phyloP scores from a whole-genome alignment of 2,888 invertebrate species.

The Zaprionus lineosus region DNA sequence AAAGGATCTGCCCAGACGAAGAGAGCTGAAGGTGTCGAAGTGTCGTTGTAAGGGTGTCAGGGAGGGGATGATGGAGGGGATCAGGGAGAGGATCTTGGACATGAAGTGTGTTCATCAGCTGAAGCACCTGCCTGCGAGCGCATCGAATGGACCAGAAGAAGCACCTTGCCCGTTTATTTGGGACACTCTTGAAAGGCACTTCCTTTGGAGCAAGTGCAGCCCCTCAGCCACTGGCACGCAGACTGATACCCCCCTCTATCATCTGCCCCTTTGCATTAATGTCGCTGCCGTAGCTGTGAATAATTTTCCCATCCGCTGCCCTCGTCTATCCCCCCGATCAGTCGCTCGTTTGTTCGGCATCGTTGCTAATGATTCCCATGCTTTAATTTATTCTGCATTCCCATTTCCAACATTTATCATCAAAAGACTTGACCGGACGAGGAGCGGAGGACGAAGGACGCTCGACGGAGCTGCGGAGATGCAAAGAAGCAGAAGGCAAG shows the following conservation, averaged over 20 bases:
- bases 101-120: constrained; percentile 33
- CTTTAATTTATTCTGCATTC: constrained; percentile 74
- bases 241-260: constrained; percentile 48
- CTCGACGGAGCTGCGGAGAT: too few relatives aligned
- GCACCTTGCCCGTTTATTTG: constrained; percentile 65
- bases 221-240: constrained; percentile 6
- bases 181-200: constrained; percentile 47
- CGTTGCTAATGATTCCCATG: constrained; percentile 81
- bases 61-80: too few relatives aligned
- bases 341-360: constrained; percentile 79
- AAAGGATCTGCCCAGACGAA: constrained; percentile 36
- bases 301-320: constrained; percentile 78
- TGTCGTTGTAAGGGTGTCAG: too few relatives aligned
- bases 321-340: too few relatives aligned
- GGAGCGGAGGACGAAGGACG: too few relatives aligned
- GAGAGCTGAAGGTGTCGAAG: constrained; percentile 33
- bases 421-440: constrained; percentile 59
- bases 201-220: constrained; percentile 38
- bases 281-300: constrained; percentile 78
- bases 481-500: too few relatives aligned
- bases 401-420: constrained; percentile 72
- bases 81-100: constrained; percentile 28
- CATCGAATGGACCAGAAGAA: constrained; percentile 51
- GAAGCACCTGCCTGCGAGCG: constrained; percentile 70
- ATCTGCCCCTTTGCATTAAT: constrained; percentile 47